Conservation (phyloP, 2,797 vertebrate genomes). For the Neomorphus geoffroyi region DNA sequence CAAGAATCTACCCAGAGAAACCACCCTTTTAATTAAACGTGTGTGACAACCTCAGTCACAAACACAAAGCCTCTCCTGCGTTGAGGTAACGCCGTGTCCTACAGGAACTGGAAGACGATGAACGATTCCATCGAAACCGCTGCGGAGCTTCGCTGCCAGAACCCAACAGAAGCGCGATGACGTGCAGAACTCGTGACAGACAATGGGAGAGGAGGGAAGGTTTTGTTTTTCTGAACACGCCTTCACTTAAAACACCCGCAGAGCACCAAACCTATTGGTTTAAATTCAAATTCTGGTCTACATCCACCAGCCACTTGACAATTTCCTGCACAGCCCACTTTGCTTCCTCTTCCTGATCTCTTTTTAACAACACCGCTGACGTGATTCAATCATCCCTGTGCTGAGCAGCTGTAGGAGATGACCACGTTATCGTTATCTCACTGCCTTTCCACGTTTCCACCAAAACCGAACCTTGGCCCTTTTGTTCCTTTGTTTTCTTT, state of each 20-base stretch:
- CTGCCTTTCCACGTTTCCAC: not conserved
- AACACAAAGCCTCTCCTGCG: not conserved
- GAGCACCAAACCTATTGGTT: not conserved
- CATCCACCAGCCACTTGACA: not conserved
- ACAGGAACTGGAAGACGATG: not conserved
- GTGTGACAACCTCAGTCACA: not conserved
- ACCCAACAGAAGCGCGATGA: fast-evolving
- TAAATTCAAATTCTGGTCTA: not conserved
- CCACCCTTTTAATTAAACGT: not conserved
- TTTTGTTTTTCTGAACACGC: not conserved
- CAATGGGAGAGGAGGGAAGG: fast-evolving
- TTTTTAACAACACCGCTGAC: not conserved
- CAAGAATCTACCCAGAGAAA: not conserved
- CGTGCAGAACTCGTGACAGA: fast-evolving
- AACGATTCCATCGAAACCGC: not conserved
- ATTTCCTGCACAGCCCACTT: not conserved
- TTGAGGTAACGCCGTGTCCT: fast-evolving
- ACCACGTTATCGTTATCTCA: fast-evolving
- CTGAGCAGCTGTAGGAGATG: not conserved
- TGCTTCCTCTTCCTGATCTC: not conserved
- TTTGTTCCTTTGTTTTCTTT: not conserved
- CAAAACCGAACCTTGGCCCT: not conserved
- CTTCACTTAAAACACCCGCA: not conserved
- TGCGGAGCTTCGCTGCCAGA: not conserved
- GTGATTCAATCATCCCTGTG: fast-evolving